Conservation (phyloP, 1,140 invertebrate species). For the Belonocnema kinseyi region DNA sequence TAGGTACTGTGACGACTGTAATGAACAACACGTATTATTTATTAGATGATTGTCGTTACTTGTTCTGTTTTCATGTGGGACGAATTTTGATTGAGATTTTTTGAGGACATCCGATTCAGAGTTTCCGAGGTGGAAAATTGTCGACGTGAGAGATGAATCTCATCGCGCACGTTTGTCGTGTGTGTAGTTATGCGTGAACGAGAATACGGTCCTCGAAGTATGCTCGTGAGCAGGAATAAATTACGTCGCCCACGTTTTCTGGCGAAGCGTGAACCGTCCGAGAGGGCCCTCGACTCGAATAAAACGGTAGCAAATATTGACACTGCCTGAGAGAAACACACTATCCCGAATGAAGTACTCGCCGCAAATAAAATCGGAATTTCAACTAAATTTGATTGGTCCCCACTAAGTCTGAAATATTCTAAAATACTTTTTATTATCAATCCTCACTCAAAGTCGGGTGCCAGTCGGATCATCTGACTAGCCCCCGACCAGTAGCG, state of each 20-base stretch:
- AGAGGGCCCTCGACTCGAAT: constrained; percentile 17
- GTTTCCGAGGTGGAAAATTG: constrained; percentile 5
- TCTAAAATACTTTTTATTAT: too few species aligned
- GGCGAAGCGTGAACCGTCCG: constrained; percentile 18
- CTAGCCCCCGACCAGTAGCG: too few species aligned
- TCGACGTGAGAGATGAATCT: constrained; percentile 21
- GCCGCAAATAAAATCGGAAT: background rate
- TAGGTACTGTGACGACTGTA: too few species aligned
- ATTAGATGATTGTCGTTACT: background rate
- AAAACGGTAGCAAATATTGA: constrained; percentile 31
- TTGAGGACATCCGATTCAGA: background rate
- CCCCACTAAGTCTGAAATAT: too few species aligned
- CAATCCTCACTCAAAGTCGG: too few species aligned
- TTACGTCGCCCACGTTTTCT: constrained; percentile 29
- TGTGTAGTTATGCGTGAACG: constrained; percentile 16
- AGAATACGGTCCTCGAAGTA: background rate
- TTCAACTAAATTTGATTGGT: background rate
- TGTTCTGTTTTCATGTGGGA: background rate
- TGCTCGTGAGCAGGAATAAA: constrained; percentile 21
- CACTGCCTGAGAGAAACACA: background rate
- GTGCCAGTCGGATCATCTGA: too few species aligned
- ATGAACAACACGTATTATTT: too few species aligned
- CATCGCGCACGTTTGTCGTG: constrained; percentile 13
- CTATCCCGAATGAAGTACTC: background rate
- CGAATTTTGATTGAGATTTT: background rate